Evolutionary conservation across 2,888 invertebrate genomes (phyloP).

Genomic region (Smittia aterrima): DNA sequence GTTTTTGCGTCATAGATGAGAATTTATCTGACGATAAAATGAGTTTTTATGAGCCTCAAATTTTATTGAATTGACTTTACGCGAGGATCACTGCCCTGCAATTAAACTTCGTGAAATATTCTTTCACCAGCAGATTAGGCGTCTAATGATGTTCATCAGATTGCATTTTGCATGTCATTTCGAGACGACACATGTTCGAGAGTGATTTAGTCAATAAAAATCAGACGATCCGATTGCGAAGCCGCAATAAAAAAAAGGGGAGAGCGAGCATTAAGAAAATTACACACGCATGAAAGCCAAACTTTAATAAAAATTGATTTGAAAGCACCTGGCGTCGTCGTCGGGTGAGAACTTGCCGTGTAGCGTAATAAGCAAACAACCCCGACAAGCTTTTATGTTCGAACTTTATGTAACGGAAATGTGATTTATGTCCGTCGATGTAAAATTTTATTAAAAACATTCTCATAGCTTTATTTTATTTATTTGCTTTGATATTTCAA

Average conservation of each 20-base stretch:
- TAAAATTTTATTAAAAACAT: conserved; percentile 39
- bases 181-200: neutral
- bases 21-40: conserved; percentile 10
- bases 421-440: conserved; percentile 35
- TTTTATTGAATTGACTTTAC: neutral
- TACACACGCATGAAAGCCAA: conserved; percentile 23
- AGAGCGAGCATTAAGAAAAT: conserved; percentile 31
- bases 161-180: neutral
- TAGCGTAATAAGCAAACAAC: conserved; percentile 32
- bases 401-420: conserved; percentile 33
- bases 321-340: conserved; percentile 37
- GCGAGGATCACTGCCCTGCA: neutral
- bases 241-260: neutral
- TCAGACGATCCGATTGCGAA: neutral
- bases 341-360: neutral
- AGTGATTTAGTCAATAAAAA: neutral
- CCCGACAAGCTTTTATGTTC: conserved; percentile 30
- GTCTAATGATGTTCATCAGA: neutral
- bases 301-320: conserved; percentile 40
- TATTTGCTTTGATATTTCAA: conserved; percentile 7
- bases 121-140: neutral
- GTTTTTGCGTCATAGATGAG: conserved; percentile 26
- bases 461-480: neutral
- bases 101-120: conserved; percentile 31
- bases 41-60: neutral